Conservation (phyloP, 2,113 vertebrate genomes). For the Nannobrachium achirus region DNA sequence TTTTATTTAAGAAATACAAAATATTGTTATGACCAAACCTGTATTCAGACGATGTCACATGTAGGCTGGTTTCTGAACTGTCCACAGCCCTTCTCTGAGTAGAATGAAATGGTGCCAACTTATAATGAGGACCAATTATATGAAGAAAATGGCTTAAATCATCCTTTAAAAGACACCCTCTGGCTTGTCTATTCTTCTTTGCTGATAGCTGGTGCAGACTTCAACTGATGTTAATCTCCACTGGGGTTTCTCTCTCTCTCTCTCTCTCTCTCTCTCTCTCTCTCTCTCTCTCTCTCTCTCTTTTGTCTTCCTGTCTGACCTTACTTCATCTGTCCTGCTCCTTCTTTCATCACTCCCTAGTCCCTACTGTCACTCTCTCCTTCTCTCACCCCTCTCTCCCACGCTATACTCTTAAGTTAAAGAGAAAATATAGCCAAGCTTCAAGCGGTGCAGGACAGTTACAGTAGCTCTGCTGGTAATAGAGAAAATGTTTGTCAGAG, state of each 20-base stretch:
- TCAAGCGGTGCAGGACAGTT: slow-evolving; percentile 50
- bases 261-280: slow-evolving; percentile 21
- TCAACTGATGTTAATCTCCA: slow-evolving; percentile 13
- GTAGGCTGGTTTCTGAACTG: no score
- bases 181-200: slow-evolving; percentile 36
- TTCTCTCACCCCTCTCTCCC: not conserved
- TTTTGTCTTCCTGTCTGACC: not conserved
- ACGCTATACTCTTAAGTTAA: slow-evolving; percentile 41
- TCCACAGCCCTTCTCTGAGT: no score
- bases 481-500: slow-evolving; percentile 63
- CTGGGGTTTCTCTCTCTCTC: slow-evolving; percentile 26
- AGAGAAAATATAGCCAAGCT: slow-evolving; percentile 51
- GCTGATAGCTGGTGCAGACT: slow-evolving; percentile 15
- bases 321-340: slow-evolving; percentile 5
- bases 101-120: no score
- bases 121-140: no score
- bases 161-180: not conserved
- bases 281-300: slow-evolving; percentile 18
- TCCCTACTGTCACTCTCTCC: slow-evolving; percentile 25
- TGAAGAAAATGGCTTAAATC: no score
- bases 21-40: no score
- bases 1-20: no score
- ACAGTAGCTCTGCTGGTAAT: slow-evolving; percentile 60
- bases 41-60: no score
- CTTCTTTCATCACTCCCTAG: not conserved